Percentiles rank a stretch among this genome's conserved stretches.
Evolutionary conservation across 2,797 vertebrate genomes (phyloP).

Genomic region (Pantherophis alleghaniensis): DNA sequence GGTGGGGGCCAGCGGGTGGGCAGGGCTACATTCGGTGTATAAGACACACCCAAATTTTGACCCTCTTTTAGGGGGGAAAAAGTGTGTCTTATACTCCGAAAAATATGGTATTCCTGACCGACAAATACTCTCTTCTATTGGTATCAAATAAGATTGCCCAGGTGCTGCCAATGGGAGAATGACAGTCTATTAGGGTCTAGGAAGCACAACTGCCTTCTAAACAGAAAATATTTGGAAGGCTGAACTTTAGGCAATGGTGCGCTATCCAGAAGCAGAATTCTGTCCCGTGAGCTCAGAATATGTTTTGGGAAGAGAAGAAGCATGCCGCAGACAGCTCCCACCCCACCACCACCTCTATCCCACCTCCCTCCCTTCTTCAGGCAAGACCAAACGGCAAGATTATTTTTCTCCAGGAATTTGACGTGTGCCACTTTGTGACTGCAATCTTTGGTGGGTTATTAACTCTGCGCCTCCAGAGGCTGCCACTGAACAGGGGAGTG

Average conservation of each 20-base stretch:
- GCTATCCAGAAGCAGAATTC: background rate
- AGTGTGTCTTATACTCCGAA: too few species aligned
- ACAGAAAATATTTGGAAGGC: background rate
- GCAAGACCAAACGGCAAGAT: slow-evolving; percentile 39
- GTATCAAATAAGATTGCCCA: background rate
- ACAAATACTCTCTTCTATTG: background rate
- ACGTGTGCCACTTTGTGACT: slow-evolving; percentile 41
- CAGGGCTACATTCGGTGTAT: too few species aligned
- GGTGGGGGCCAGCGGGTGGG: too few species aligned
- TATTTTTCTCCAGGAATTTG: slow-evolving; percentile 48
- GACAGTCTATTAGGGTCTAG: background rate
- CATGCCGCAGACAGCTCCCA: background rate
- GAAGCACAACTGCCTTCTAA: background rate
- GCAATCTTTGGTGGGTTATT: slow-evolving; percentile 57
- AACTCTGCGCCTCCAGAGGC: slow-evolving; percentile 55
- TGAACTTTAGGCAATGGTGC: background rate
- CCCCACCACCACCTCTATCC: background rate
- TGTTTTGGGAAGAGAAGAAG: background rate
- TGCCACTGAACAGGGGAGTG: slow-evolving; percentile 49
- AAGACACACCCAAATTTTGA: too few species aligned
- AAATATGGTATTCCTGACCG: background rate
- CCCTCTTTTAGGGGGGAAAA: too few species aligned
- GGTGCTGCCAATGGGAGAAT: background rate
- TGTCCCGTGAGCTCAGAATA: background rate
- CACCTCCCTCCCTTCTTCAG: background rate